Evolutionary conservation across 2,113 vertebrate genomes (phyloP).

Genomic region (Lutjanus erythropterus): DNA sequence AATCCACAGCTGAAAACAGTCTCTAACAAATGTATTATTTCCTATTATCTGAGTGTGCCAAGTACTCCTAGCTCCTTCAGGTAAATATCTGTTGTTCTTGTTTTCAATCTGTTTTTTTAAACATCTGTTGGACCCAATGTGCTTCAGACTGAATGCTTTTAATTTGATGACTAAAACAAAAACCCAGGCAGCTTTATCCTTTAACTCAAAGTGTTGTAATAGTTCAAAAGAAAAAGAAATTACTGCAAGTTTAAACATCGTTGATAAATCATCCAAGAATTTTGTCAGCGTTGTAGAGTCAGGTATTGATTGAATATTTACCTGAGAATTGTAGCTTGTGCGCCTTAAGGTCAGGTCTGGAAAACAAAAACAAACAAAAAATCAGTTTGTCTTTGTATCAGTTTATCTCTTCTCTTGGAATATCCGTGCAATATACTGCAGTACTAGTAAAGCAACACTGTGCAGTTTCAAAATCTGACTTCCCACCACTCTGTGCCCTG

Average conservation of each 20-base stretch:
- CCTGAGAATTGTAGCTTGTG: slow-evolving; percentile 62
- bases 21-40: background rate
- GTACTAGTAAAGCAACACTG: too few relatives aligned
- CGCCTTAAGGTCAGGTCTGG: slow-evolving; percentile 74
- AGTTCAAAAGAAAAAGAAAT: background rate
- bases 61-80: background rate
- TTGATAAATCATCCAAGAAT: background rate
- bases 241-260: too few relatives aligned
- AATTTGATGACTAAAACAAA: background rate
- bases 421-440: background rate
- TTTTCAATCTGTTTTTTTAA: too few relatives aligned
- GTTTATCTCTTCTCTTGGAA: background rate
- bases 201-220: background rate
- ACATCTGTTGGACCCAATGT: background rate
- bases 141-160: background rate
- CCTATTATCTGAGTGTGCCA: background rate
- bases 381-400: background rate
- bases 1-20: background rate
- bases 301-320: slow-evolving; percentile 49
- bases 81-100: background rate
- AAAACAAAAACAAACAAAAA: slow-evolving; percentile 34
- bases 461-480: too few relatives aligned
- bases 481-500: too few relatives aligned
- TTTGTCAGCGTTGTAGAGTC: background rate
- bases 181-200: background rate